Conservation (phyloP, 2,797 vertebrate genomes). For the Cyprinella venusta region DNA sequence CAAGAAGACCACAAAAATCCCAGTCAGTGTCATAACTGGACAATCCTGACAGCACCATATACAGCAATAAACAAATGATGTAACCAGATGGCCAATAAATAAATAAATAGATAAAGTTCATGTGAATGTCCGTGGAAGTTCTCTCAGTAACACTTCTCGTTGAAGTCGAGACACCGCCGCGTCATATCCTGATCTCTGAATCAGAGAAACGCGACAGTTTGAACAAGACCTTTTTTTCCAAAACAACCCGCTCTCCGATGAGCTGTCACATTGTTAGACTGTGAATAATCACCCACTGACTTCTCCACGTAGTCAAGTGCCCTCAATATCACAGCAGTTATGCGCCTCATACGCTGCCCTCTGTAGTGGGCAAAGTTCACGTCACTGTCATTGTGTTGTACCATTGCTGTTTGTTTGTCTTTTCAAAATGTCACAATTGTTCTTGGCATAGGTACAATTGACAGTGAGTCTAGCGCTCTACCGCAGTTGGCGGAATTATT, state of each 20-base stretch:
- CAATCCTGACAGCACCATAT: neutral
- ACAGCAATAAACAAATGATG: neutral
- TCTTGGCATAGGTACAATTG: conserved; percentile 44
- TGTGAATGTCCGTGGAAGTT: conserved; percentile 7
- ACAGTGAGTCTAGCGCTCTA: conserved; percentile 31
- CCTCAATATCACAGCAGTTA: neutral
- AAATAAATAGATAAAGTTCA: conserved; percentile 4
- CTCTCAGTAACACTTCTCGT: neutral
- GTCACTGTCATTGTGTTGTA: neutral
- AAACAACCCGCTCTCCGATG: conserved; percentile 8
- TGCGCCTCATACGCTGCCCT: neutral
- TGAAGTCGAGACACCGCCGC: neutral
- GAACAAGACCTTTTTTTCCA: conserved; percentile 14
- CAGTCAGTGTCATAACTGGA: conserved; percentile 8
- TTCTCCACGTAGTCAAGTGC: neutral
- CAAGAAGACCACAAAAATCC: neutral
- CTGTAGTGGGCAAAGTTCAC: conserved; percentile 11
- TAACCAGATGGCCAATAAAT: conserved; percentile 17
- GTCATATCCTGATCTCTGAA: conserved; percentile 22
- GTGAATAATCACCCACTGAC: neutral
- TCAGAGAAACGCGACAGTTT: neutral
- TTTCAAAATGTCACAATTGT: conserved; percentile 61
- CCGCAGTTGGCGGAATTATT: conserved; percentile 44
- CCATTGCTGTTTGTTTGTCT: neutral
- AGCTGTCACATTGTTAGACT: conserved; percentile 29